Base-by-base conservation (phyloP, 2,888 invertebrate genomes). In the Agrochola lota region DNA sequence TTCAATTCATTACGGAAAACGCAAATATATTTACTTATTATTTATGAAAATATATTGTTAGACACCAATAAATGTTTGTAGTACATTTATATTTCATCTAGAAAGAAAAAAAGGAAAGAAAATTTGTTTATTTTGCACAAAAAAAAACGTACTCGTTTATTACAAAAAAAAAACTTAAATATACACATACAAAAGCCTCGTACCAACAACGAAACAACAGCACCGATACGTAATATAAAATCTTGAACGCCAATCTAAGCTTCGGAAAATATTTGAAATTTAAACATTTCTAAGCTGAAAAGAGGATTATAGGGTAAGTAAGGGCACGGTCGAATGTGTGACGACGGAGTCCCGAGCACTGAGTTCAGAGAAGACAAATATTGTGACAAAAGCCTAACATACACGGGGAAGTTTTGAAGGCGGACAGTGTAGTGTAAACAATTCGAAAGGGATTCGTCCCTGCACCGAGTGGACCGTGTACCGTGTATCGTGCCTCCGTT, bases 371-470 rank as follows among this genome's bases (percentile, higher is more conserved):
- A 92, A 93, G 91, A 92, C 92, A 94, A 95, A 95, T 94, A 95
- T 95, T 95, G 92, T 95, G 92, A 94, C 92, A 94, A 93, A 94
- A 93, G 94, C 94, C 91, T 91, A 89, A 91, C 91, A 92, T 91
- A 92, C 90, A 91, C 91, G 91, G 86, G 84, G 86, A 91, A 94
- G 90, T 93, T 94, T 88, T 89, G 88, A 90, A 90, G 88, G 89
- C 89, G 91, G 90, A 89, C 90, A 90, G 90, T 88, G 85, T 87
- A 90, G 86, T 85, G 90, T 89, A 93, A 93, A 92, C 91, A 92
- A 77, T 82, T 78, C 69, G 77, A 87, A 86, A 89, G 87, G 87
- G 89, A 89, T 84, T 86, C 88, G 78, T 81, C 83, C 86, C 85
- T 83, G 70, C 70, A 78, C 84, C 64, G 80, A 76, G 84, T 76